A percentile compares a stretch with the other conserved stretches of the same genome.
Evolutionary conservation across 2,888 invertebrate species (phyloP).

Genomic region (Idaea biselata): DNA sequence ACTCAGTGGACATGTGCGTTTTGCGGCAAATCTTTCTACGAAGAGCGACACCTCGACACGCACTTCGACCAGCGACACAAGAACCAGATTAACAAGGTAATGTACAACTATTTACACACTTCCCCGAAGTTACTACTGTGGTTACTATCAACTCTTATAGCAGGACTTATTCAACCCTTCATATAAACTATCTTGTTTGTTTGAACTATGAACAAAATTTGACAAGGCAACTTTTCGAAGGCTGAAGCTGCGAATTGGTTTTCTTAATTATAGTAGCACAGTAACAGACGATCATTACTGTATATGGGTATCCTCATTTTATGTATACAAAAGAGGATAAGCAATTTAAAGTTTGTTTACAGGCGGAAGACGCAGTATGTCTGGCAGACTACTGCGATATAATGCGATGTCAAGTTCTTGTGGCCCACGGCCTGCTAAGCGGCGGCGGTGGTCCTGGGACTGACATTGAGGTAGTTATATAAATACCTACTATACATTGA

Average conservation of each 20-base stretch:
- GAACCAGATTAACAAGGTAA: conserved; percentile 90
- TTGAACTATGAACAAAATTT: too few relatives aligned
- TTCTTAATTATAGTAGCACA: too few relatives aligned
- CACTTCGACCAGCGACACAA: conserved; percentile 95
- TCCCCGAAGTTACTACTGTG: too few relatives aligned
- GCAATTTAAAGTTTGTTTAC: conserved; percentile 20
- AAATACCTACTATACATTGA: too few relatives aligned
- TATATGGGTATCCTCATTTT: too few relatives aligned
- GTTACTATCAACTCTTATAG: background rate
- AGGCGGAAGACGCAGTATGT: conserved; percentile 96
- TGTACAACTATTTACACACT: background rate
- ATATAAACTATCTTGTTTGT: too few relatives aligned
- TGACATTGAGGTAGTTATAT: conserved; percentile 85
- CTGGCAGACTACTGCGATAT: conserved; percentile 97
- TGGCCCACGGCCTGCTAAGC: conserved; percentile 86
- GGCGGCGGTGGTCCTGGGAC: conserved; percentile 85
- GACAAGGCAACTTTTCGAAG: too few relatives aligned
- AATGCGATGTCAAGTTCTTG: conserved; percentile 94
- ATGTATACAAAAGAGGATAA: background rate
- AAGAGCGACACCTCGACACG: conserved; percentile 91
- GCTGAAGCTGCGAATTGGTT: too few relatives aligned
- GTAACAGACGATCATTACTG: too few relatives aligned
- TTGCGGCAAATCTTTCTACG: conserved; percentile 95
- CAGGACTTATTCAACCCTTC: background rate
- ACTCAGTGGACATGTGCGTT: conserved; percentile 95